A percentile compares a stretch with the other conserved stretches of the same genome.
Conservation (phyloP, 2,113 vertebrate genomes). For the Girardinichthys multiradiatus region DNA sequence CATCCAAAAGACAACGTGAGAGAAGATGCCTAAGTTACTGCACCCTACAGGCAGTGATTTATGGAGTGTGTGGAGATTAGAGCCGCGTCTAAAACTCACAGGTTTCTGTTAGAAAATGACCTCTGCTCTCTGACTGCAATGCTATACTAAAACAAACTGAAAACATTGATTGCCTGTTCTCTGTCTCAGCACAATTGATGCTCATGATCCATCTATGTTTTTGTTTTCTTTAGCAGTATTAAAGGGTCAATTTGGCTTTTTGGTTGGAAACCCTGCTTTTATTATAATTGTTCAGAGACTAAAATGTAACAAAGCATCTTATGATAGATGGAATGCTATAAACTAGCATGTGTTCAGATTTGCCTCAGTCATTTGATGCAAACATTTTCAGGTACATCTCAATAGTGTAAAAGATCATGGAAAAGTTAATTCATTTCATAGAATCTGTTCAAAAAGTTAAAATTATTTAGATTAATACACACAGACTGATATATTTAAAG, state of each 20-base stretch:
- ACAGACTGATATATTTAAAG: too few species aligned
- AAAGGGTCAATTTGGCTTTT: too few species aligned
- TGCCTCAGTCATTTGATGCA: too few species aligned
- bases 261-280: too few species aligned
- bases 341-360: neutral
- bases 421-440: too few species aligned
- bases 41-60: constrained; percentile 45
- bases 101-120: neutral
- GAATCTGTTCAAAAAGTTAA: too few species aligned
- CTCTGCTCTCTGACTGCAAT: neutral
- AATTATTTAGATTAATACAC: too few species aligned
- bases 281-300: neutral
- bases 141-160: neutral
- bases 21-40: constrained; percentile 14
- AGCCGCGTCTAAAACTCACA: neutral
- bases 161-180: neutral
- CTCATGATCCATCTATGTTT: neutral
- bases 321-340: neutral
- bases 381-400: too few species aligned
- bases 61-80: constrained; percentile 23
- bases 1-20: constrained; percentile 51
- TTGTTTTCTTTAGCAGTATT: too few species aligned
- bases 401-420: too few species aligned
- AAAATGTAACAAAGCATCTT: neutral
- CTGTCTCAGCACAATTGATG: neutral